Base-by-base conservation (phyloP, 2,888 invertebrate genomes). In the Fragum fragum region DNA sequence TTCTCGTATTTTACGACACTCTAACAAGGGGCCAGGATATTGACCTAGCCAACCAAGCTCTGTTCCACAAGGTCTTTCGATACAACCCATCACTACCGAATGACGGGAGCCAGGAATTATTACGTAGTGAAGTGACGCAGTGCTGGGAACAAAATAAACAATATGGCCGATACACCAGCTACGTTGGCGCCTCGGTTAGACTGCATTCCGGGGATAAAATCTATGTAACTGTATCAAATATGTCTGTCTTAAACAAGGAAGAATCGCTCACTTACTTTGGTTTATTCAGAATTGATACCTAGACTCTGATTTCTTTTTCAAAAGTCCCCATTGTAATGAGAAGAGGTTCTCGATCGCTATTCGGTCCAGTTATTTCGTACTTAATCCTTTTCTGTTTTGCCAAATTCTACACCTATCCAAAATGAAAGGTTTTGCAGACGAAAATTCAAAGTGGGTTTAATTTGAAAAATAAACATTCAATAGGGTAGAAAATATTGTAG, bases 111-210 rank as follows among this genome's bases (percentile, higher is more conserved):
- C 81, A 89, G 69, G 77, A 86, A 26, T 71, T 90, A 14, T 68
- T 89, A 68, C 81, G 86, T 32, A 82, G 89, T 39, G 87, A 86
- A 9, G 73, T 81, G 26, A 87, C 89, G 2, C 86, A 86, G 29
- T 87, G 88, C 32, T 88, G 87, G 87, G 83, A 81, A 53, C 78
- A 83, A 61, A 75, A 81, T 16, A 88, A 87, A 63, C 52, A 75
- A 16, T 82, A 79, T 47, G 84, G 87, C 0, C 82, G 87, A n/a
- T 87, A 88, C 68, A 89, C 87, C n/a, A 89, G 87, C 29, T 87
- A 89, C 53, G 85, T 86, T 1, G 87, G 82, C 1, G 89, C 86
- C 0, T 81, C 87, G 0, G 69, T 89, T 7, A 72, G 61, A 9
- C 72, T 90, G 29, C 76, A 83, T 47, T 75, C 79, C 21, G 83